Conservation (phyloP, 2,888 invertebrate species). For the Calephelis perditalis region DNA sequence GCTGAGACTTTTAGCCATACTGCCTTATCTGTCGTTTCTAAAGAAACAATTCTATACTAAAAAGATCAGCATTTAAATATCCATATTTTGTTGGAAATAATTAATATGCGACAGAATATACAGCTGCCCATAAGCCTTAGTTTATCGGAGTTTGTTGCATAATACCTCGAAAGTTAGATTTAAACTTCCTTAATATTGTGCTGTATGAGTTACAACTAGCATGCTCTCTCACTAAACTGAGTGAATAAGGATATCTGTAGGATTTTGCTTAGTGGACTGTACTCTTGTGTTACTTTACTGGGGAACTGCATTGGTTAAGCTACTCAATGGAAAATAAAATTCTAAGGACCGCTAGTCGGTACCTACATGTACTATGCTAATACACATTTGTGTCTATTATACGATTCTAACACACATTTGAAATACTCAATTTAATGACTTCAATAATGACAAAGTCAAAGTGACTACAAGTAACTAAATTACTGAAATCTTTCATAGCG, state of each 20-base stretch:
- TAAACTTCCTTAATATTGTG: too few relatives aligned
- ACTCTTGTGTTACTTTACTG: constrained; percentile 45
- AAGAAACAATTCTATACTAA: too few relatives aligned
- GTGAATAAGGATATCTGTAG: constrained; percentile 46
- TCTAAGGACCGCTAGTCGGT: constrained; percentile 66
- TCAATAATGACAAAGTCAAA: neutral
- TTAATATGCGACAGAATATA: too few relatives aligned
- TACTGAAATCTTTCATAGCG: constrained; percentile 9
- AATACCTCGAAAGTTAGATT: too few relatives aligned
- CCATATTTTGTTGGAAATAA: too few relatives aligned
- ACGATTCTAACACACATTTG: constrained; percentile 56
- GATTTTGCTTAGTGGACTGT: constrained; percentile 37
- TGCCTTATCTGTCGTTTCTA: too few relatives aligned
- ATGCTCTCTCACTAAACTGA: constrained; percentile 56
- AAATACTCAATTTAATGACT: constrained; percentile 3
- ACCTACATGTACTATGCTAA: constrained; percentile 32
- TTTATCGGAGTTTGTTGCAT: too few relatives aligned
- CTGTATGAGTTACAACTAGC: constrained; percentile 45
- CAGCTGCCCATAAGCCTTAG: too few relatives aligned
- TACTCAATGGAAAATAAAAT: constrained; percentile 55
- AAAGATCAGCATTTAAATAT: too few relatives aligned
- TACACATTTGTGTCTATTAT: constrained; percentile 32
- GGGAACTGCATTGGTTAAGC: constrained; percentile 44
- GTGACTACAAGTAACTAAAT: constrained; percentile 7
- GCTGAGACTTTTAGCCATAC: too few relatives aligned